These are phyloP conservation scores for Stenodera caucasica DNA, from an alignment of 2,888 invertebrate genomes.

Conservation along the genomic window DNA sequence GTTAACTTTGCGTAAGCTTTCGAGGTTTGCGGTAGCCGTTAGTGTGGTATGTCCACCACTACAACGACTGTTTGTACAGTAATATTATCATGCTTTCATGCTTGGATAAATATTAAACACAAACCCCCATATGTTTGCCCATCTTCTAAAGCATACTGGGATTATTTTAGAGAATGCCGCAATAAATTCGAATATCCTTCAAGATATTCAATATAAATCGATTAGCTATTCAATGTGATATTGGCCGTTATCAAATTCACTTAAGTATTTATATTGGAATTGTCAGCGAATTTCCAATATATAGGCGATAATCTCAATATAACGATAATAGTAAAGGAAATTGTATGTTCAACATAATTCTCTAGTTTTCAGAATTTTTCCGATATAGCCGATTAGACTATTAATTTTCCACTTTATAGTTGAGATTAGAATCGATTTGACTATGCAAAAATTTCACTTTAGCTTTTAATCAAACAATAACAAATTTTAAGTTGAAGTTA, in stretches of 20 bases:
- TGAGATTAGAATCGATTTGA: too few species aligned
- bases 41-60: constrained; percentile 14
- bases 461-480: too few species aligned
- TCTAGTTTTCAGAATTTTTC: too few species aligned
- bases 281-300: not conserved
- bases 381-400: too few species aligned
- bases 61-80: constrained; percentile 33
- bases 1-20: constrained; percentile 38
- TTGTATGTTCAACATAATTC: too few species aligned
- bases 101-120: constrained; percentile 37
- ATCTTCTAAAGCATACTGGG: constrained; percentile 23
- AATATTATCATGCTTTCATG: constrained; percentile 41
- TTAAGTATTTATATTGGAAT: not conserved
- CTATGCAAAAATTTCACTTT: too few species aligned
- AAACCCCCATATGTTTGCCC: constrained; percentile 30
- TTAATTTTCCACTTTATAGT: too few species aligned
- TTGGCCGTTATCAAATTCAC: not conserved
- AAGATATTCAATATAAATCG: not conserved
- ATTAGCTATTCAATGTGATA: not conserved
- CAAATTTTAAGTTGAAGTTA: not conserved
- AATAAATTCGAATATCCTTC: too few species aligned
- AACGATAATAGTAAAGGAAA: not conserved
- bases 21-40: constrained; percentile 37
- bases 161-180: constrained; percentile 31
- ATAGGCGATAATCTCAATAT: not conserved